Evolutionary conservation across 2,888 invertebrate species (phyloP), one percentile per base, ranked within the genome.

Genomic region (Leptinotarsa haldemani): DNA sequence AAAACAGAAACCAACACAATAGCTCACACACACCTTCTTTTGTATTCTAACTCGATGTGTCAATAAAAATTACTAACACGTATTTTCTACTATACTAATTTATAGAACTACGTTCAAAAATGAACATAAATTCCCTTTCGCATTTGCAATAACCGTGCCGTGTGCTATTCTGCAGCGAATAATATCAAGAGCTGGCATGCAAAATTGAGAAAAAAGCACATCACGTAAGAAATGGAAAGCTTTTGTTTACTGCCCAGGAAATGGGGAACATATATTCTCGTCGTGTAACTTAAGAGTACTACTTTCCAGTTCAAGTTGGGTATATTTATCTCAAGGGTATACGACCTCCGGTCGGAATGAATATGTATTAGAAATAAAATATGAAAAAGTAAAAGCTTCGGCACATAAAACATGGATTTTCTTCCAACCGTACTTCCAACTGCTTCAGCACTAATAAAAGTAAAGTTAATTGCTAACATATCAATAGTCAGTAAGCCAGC

Each of bases 221-320:
- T 61, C 61, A 61, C 61, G 61, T 30, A 40, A 61, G 61, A 40
- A 61, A 15, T 30, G 30, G n/a, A 61, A 40, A 30, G 40, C 7
- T 5, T 61, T 16, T 30, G 61, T 61, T 61, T 22, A 30, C 30
- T 25, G 25, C 30, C 4, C 16, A 16, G 61, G 30, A 61, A 30
- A 61, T n/a, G 61, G 15, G 9, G 2, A 15, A 30, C 40, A 30
- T 61, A 61, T 61, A 61, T 40, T 30, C 9, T 25, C 9, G 58
- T 58, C 1, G 40, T 61, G 40, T 40, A 61, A 30, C 5, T 25
- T 40, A n/a, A 9, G 9, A 40, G 40, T 61, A 61, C 61, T 16
- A 61, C n/a, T 25, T 56, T 56, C 22, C 56, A 25, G 20, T 56
- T 15, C 56, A 12, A 20, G 18, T 20, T 56, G 22, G 56, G 22